Conservation (phyloP, 2,797 vertebrate species). For the Yasuhikotakia modesta region DNA sequence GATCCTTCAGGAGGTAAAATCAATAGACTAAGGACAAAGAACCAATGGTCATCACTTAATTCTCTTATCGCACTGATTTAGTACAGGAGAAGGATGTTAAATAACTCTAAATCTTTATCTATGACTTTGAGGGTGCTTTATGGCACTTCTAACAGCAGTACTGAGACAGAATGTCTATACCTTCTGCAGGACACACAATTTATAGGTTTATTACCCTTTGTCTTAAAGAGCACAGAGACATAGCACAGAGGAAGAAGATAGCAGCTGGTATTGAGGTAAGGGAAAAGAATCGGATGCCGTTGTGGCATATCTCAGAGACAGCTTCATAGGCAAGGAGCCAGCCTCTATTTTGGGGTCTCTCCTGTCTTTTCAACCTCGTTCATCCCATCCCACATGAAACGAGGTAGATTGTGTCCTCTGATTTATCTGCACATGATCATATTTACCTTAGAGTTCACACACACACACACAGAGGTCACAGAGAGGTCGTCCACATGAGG, state of each 20-base stretch:
- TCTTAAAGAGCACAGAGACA: slow-evolving; percentile 84
- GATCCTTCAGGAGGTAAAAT: slow-evolving; percentile 82
- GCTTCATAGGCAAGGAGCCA: slow-evolving; percentile 75
- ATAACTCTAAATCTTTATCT: slow-evolving; percentile 87
- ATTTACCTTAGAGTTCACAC: slow-evolving; percentile 68
- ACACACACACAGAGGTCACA: slow-evolving; percentile 72
- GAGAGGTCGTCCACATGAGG: slow-evolving; percentile 68
- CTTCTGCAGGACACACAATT: slow-evolving; percentile 82
- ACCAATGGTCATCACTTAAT: slow-evolving; percentile 86
- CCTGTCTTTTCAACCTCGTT: slow-evolving; percentile 31
- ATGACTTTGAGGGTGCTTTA: slow-evolving; percentile 86
- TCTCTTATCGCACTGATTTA: slow-evolving; percentile 87
- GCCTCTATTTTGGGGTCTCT: slow-evolving; percentile 70
- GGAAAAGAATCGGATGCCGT: slow-evolving; percentile 75
- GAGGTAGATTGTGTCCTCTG: slow-evolving; percentile 68
- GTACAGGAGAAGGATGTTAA: slow-evolving; percentile 83
- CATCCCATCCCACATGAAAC: slow-evolving; percentile 59
- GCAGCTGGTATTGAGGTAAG: slow-evolving; percentile 63
- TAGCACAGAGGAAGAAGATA: slow-evolving; percentile 78
- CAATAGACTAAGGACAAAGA: slow-evolving; percentile 87
- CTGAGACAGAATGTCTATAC: slow-evolving; percentile 85
- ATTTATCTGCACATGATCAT: slow-evolving; percentile 71
- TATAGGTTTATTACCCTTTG: slow-evolving; percentile 88
- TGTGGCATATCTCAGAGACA: slow-evolving; percentile 78
- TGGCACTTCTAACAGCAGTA: slow-evolving; percentile 82